A percentile compares a stretch with the other conserved stretches of the same genome.
These are phyloP conservation scores for Caenorhabditis brenneri DNA, from an alignment of 1,140 invertebrate species.

Conservation along the genomic window DNA sequence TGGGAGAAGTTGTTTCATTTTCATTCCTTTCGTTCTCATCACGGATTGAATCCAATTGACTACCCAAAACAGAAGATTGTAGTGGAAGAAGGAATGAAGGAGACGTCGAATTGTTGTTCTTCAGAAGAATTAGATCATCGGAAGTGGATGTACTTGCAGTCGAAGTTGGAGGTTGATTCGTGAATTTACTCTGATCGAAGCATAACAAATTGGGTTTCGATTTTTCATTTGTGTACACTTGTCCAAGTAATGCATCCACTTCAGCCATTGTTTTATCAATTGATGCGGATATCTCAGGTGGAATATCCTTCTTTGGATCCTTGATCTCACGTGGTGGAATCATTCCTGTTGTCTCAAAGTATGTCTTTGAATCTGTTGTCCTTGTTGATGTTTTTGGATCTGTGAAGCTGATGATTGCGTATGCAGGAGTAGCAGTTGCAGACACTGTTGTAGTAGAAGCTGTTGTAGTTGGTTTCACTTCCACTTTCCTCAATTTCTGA, in stretches of 20 bases:
- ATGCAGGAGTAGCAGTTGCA: neutral
- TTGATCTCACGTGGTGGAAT: neutral
- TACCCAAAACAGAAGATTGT: constrained; percentile 7
- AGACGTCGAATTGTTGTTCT: constrained; percentile 24
- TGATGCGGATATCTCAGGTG: constrained; percentile 9
- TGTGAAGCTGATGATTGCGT: constrained; percentile 21
- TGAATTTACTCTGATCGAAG: constrained; percentile 33
- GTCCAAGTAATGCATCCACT: constrained; percentile 39
- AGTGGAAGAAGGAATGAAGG: constrained; percentile 44
- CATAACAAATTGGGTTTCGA: constrained; percentile 6
- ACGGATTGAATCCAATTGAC: constrained; percentile 23
- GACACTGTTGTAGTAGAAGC: neutral
- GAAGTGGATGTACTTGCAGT: constrained; percentile 45
- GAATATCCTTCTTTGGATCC: constrained; percentile 27
- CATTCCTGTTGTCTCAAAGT: neutral
- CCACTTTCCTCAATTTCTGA: constrained; percentile 5
- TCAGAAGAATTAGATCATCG: neutral
- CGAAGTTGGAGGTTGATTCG: constrained; percentile 14
- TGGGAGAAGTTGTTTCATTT: constrained; percentile 23
- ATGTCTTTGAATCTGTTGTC: neutral
- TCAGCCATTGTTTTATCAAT: constrained; percentile 36
- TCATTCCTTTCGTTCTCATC: constrained; percentile 2
- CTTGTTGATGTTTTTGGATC: constrained; percentile 6
- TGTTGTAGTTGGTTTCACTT: neutral
- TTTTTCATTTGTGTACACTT: constrained; percentile 16